A percentile compares a stretch with the other conserved stretches of the same genome.
phyloP scores from a whole-genome alignment of 2,888 invertebrate genomes.

The Diaperis boleti region DNA sequence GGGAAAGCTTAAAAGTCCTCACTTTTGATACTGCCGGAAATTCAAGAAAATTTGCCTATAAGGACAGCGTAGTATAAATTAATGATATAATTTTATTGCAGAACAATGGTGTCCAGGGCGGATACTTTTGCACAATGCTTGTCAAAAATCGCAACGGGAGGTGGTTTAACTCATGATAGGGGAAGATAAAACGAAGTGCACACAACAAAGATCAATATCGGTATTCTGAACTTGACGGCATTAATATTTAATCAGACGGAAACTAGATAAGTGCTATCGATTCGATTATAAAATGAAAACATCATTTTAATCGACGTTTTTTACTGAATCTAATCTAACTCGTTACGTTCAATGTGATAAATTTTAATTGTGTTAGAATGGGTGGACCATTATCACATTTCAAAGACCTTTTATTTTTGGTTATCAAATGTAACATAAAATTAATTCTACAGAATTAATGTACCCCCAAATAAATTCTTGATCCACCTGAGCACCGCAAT shows the following conservation, averaged over 20 bases:
- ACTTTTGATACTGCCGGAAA: slow-evolving; percentile 25
- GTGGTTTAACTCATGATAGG: slow-evolving; percentile 18
- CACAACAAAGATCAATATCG: slow-evolving; percentile 13
- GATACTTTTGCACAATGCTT: slow-evolving; percentile 26
- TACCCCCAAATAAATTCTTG: too few relatives aligned
- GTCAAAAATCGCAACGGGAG: slow-evolving; percentile 22
- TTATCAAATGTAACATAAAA: too few relatives aligned
- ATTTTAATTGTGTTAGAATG: too few relatives aligned
- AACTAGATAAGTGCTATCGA: slow-evolving; percentile 10
- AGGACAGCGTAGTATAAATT: too few relatives aligned
- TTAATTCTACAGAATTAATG: too few relatives aligned
- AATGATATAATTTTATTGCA: too few relatives aligned
- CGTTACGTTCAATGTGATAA: too few relatives aligned
- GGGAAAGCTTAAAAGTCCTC: slow-evolving; percentile 18
- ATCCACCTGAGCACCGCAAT: too few relatives aligned
- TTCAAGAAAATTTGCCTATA: too few relatives aligned
- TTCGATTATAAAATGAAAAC: neutral
- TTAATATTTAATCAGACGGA: slow-evolving; percentile 12
- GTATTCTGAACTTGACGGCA: neutral
- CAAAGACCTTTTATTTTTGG: too few relatives aligned
- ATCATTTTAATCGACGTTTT: slow-evolving; percentile 3
- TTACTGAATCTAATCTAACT: slow-evolving; percentile 2
- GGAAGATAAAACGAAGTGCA: slow-evolving; percentile 9
- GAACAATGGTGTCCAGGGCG: too few relatives aligned
- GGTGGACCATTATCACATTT: too few relatives aligned